Evolutionary conservation across 2,797 vertebrate species (phyloP), one percentile per base, ranked within the genome.

Genomic region (Alcedo quadribrachys): DNA sequence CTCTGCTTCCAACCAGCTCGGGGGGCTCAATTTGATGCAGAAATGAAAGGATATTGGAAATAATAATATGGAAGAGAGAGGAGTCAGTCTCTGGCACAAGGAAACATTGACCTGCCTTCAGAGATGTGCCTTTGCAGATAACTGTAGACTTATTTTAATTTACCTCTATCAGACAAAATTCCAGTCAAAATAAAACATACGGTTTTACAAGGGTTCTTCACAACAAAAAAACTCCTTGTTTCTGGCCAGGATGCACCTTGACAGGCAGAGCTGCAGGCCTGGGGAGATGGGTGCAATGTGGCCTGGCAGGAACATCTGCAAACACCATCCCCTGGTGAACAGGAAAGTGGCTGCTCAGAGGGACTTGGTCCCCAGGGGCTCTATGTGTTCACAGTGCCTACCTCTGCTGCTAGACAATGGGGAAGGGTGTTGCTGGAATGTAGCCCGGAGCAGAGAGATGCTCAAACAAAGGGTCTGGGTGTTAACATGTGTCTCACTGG

Each of bases 401-500:
- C 43, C 43, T 45, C 43, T 45, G 43, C 43, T 45, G 43, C 43
- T 45, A 45, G 18, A 45, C 43, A 45, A 45, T 45, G 43, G 43
- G 43, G 18, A 45, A 45, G 43, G 43, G 43, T 45, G 43, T 45
- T 45, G 43, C 43, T 45, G 43, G 18, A 45, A 45, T 45, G 43
- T 45, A 45, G 43, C 43, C 43, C 43, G 19, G 43, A 45, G 43
- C 43, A 45, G 43, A 45, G 43, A 43, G 43, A 45, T 45, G 43
- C 43, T 45, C 43, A 45, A 94, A 82, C 87, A 95, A 78, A 93
- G 61, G 75, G 78, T 94, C 90, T 70, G 66, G 46, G 79, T 90
- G 57, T 74, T 91, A 92, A 85, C 90, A 91, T 58, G 77, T 42
- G 48, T 89, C 63, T 92, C 79, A 80, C 68, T 90, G 85, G 71